Evolutionary conservation across 2,888 invertebrate species (phyloP).

Genomic region (Pharmacophagus antenor): DNA sequence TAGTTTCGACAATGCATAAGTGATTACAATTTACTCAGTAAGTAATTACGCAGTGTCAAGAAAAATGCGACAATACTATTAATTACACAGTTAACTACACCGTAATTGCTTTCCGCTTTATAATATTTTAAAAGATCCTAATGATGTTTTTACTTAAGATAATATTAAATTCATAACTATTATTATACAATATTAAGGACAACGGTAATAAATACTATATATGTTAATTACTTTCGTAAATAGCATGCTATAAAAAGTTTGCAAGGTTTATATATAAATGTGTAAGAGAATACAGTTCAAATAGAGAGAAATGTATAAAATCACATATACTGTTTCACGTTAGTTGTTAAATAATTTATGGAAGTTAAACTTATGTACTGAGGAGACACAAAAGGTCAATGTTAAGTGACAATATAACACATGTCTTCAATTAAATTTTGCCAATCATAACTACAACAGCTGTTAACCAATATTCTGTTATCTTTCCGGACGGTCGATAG

Average conservation of each 20-base stretch:
- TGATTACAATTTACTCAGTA: conserved; percentile 10
- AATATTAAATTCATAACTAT: conserved; percentile 24
- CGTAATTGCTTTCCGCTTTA: conserved; percentile 23
- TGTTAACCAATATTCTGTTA: too few relatives aligned
- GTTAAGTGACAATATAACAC: too few relatives aligned
- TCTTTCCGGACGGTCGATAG: too few relatives aligned
- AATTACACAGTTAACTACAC: conserved; percentile 17
- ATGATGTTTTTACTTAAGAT: conserved; percentile 26
- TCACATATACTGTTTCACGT: neutral
- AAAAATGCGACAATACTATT: conserved; percentile 26
- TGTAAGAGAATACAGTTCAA: neutral
- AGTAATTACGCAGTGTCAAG: conserved; percentile 19
- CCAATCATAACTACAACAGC: too few relatives aligned
- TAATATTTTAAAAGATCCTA: conserved; percentile 26
- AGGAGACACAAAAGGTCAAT: too few relatives aligned
- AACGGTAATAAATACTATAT: conserved; percentile 11
- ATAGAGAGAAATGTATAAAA: neutral
- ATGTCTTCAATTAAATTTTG: too few relatives aligned
- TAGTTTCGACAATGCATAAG: conserved; percentile 10
- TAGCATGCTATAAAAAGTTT: neutral
- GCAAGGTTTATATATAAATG: neutral
- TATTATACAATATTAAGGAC: conserved; percentile 19
- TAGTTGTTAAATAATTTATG: neutral
- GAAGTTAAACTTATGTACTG: too few relatives aligned
- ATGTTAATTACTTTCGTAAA: neutral